Conservation (phyloP, 2,113 vertebrate genomes). For the Pluvianellus socialis region DNA sequence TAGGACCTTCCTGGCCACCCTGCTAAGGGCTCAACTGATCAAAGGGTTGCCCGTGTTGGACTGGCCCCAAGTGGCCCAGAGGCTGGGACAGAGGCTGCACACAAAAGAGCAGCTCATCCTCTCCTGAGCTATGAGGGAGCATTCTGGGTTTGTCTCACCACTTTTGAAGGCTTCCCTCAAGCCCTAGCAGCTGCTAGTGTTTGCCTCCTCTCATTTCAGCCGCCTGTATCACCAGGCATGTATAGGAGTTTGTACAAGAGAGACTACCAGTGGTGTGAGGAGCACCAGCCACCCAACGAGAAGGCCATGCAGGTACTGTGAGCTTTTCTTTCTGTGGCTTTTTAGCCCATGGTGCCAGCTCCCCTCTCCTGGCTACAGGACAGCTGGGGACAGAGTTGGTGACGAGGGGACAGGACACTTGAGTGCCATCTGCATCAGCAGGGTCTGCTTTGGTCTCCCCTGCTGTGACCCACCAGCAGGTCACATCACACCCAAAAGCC, state of each 20-base stretch:
- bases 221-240: background rate
- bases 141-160: background rate
- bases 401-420: accelerated
- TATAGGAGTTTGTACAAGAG: conserved; percentile 48
- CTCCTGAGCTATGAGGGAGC: background rate
- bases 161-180: background rate
- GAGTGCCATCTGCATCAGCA: accelerated
- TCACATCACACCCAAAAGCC: background rate
- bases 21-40: accelerated
- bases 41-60: background rate
- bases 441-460: background rate
- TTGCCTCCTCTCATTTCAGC: conserved; percentile 3
- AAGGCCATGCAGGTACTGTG: background rate
- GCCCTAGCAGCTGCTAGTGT: background rate
- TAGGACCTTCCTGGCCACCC: background rate
- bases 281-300: background rate
- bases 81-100: background rate
- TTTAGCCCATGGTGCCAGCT: background rate
- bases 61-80: background rate
- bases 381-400: accelerated
- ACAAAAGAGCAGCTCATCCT: background rate
- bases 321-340: background rate
- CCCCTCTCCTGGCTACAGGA: background rate
- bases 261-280: background rate
- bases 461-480: background rate